phyloP scores from a whole-genome alignment of 2,888 invertebrate species.

The Tipula lateralis region DNA sequence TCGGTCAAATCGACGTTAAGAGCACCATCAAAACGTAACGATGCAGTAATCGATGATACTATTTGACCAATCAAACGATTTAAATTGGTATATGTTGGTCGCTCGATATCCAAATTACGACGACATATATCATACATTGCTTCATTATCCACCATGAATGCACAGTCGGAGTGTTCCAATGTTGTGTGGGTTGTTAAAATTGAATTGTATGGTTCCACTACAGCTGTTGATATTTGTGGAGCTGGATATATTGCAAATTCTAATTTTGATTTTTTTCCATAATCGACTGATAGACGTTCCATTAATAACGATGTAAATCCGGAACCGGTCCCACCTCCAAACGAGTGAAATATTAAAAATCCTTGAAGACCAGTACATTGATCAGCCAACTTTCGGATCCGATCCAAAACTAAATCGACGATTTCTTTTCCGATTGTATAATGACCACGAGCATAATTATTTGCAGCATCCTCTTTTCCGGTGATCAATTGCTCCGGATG shows the following conservation, averaged over 20 bases:
- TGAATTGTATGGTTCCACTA: slow-evolving; percentile 87
- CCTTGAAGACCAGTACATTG: slow-evolving; percentile 83
- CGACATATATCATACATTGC: slow-evolving; percentile 86
- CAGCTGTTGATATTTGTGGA: slow-evolving; percentile 81
- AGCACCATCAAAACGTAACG: slow-evolving; percentile 86
- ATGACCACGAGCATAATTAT: slow-evolving; percentile 92
- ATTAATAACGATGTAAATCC: slow-evolving; percentile 90
- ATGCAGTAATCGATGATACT: slow-evolving; percentile 89
- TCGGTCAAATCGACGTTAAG: slow-evolving; percentile 90
- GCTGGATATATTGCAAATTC: slow-evolving; percentile 94
- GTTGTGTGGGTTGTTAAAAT: slow-evolving; percentile 90
- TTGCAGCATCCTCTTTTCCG: slow-evolving; percentile 89
- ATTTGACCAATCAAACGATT: slow-evolving; percentile 84
- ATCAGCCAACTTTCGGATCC: slow-evolving; percentile 76
- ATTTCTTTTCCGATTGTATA: slow-evolving; percentile 90
- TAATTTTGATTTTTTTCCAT: slow-evolving; percentile 89
- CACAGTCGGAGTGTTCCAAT: slow-evolving; percentile 79
- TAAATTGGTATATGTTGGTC: slow-evolving; percentile 80
- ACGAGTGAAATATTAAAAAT: slow-evolving; percentile 89
- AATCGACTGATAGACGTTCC: slow-evolving; percentile 87
- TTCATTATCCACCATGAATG: slow-evolving; percentile 90
- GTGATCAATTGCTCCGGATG: slow-evolving; percentile 90
- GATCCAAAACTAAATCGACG: slow-evolving; percentile 75
- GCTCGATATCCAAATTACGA: slow-evolving; percentile 77
- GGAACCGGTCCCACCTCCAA: slow-evolving; percentile 85